Conservation (phyloP, 2,797 vertebrate genomes). For the Tenualosa ilisha region DNA sequence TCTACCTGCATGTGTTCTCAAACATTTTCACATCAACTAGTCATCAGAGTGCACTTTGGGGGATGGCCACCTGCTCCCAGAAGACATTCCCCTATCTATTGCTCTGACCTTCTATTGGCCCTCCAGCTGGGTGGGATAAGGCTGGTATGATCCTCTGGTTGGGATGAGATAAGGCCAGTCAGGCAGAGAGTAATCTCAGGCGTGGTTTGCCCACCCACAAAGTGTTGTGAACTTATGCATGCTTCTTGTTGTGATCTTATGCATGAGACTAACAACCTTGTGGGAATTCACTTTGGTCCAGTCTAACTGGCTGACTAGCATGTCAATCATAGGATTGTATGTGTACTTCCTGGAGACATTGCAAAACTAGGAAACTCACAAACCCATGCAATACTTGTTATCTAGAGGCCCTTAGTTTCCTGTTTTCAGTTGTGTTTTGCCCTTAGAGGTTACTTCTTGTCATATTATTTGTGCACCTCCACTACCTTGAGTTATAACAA, state of each 20-base stretch:
- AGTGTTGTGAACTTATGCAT: neutral
- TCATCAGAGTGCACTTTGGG: neutral
- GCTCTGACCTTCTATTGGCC: neutral
- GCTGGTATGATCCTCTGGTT: conserved; percentile 9
- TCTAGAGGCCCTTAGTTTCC: neutral
- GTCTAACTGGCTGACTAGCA: neutral
- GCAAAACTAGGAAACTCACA: neutral
- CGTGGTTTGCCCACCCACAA: neutral
- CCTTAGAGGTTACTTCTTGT: neutral
- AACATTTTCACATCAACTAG: neutral
- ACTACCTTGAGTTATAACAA: neutral
- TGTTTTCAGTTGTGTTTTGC: neutral
- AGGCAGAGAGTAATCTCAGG: neutral
- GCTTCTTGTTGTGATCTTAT: neutral
- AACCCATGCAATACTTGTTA: neutral
- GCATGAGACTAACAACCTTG: neutral
- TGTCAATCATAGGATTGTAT: neutral
- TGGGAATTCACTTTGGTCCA: neutral
- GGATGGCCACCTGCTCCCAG: neutral
- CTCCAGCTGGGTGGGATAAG: neutral
- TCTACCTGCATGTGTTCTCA: neutral
- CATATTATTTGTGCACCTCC: neutral
- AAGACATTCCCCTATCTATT: neutral
- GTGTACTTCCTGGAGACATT: neutral
- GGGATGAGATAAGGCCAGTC: conserved; percentile 3